phyloP scores from a whole-genome alignment of 2,797 vertebrate genomes.

The Allobates femoralis region DNA sequence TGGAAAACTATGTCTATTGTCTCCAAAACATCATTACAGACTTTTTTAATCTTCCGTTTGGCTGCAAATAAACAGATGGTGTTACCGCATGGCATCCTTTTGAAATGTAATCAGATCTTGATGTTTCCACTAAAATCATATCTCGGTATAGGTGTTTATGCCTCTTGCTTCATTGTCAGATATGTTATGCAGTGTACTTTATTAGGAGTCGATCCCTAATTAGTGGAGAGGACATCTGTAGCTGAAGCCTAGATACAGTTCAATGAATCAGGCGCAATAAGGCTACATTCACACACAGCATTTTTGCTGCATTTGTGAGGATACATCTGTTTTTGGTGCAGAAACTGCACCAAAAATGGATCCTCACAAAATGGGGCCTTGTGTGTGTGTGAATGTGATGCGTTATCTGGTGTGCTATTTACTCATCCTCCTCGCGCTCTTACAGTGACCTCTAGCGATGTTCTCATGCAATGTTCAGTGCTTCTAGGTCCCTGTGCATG shows the following conservation, averaged over 20 bases:
- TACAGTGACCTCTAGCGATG: too few species aligned
- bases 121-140: background rate
- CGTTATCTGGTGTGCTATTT: too few species aligned
- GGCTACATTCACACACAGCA: too few species aligned
- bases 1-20: background rate
- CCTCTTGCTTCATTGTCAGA: background rate
- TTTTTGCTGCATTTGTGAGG: too few species aligned
- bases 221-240: slow-evolving; percentile 6
- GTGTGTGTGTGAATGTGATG: too few species aligned
- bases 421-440: too few species aligned
- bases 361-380: too few species aligned
- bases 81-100: slow-evolving; percentile 4
- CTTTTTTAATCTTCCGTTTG: background rate
- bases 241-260: background rate
- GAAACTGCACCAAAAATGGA: too few species aligned
- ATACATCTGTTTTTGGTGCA: too few species aligned
- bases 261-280: background rate
- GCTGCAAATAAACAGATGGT: slow-evolving; percentile 29
- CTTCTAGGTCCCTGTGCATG: too few species aligned
- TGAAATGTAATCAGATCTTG: background rate
- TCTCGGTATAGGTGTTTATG: slow-evolving; percentile 14
- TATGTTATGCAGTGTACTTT: background rate
- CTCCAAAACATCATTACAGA: background rate
- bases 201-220: background rate
- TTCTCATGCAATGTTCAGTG: too few species aligned